These are phyloP conservation scores for Syngnathus floridae DNA, from an alignment of 2,113 vertebrate genomes.

Conservation along the genomic window DNA sequence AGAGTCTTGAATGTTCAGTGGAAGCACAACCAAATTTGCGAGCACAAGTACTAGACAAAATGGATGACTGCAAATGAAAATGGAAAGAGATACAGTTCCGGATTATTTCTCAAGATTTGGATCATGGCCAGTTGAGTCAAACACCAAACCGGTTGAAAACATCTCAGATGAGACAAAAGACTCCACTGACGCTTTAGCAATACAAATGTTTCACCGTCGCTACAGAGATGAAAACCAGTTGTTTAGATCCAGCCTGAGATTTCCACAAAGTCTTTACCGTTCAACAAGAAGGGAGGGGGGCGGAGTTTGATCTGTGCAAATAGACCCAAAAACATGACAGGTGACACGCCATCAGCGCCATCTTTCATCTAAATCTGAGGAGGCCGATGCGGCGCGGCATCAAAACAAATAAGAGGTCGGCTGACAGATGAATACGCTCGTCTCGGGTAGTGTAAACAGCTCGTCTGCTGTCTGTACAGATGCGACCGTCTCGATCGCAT, in stretches of 20 bases:
- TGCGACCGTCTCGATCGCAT: background rate
- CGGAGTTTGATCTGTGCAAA: constrained; percentile 30
- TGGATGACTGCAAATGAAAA: background rate
- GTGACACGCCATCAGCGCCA: constrained; percentile 24
- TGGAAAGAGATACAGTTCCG: background rate
- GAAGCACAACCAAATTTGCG: background rate
- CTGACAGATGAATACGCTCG: constrained; percentile 28
- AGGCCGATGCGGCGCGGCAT: constrained; percentile 13
- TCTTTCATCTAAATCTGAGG: constrained; percentile 46
- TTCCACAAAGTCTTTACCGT: constrained; percentile 17
- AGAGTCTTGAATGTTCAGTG: too few relatives aligned
- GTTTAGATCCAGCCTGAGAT: constrained; percentile 13
- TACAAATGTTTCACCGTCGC: constrained; percentile 27
- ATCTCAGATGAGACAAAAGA: background rate
- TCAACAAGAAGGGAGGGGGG: constrained; percentile 13
- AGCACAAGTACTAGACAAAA: background rate
- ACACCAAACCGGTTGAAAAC: background rate
- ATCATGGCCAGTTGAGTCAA: background rate
- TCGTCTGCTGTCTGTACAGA: background rate
- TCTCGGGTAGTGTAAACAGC: constrained; percentile 30
- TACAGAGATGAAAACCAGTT: constrained; percentile 12
- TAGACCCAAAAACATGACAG: constrained; percentile 42
- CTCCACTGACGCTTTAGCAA: background rate
- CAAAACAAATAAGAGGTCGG: constrained; percentile 38
- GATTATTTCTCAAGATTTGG: background rate